These are phyloP conservation scores for Mormyrus iriodes DNA, from an alignment of 2,113 vertebrate genomes.

Conservation along the genomic window DNA sequence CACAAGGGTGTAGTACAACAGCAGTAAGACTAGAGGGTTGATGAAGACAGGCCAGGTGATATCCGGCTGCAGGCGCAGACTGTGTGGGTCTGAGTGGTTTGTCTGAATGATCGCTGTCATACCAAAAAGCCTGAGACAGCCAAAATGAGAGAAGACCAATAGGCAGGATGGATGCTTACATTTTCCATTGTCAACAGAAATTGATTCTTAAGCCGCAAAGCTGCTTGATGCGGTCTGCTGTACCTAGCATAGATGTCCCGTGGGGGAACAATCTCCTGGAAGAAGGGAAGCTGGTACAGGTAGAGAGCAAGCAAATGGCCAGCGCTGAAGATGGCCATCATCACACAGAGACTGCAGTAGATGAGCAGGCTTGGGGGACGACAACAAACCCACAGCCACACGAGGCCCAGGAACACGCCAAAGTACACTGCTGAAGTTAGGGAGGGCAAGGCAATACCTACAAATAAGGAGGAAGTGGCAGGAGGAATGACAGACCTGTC, in stretches of 20 bases:
- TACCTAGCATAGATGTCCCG: constrained; percentile 65
- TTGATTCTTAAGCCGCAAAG: neutral
- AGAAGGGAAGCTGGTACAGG: constrained; percentile 67
- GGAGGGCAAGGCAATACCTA: constrained; percentile 66
- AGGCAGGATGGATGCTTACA: neutral
- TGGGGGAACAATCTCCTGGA: constrained; percentile 59
- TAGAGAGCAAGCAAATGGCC: constrained; percentile 65
- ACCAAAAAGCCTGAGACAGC: constrained; percentile 62
- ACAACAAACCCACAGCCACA: constrained; percentile 70
- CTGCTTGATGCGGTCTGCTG: neutral
- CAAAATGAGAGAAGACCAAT: neutral
- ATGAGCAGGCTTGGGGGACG: constrained; percentile 50
- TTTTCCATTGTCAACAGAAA: neutral
- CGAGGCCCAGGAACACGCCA: constrained; percentile 60
- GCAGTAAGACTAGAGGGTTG: constrained; percentile 64
- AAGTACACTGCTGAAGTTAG: constrained; percentile 69
- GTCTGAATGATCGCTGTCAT: constrained; percentile 65
- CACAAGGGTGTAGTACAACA: constrained; percentile 66
- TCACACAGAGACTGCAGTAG: constrained; percentile 67
- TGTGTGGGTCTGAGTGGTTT: constrained; percentile 53
- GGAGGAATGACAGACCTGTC: neutral
- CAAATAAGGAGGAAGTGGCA: constrained; percentile 20
- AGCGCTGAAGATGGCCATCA: constrained; percentile 65
- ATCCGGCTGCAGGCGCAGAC: constrained; percentile 54
- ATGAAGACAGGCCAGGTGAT: constrained; percentile 64